Evolutionary conservation across 2,888 invertebrate species (phyloP), one percentile per base, ranked within the genome.

Genomic region (Sceliomorpha sp.): DNA sequence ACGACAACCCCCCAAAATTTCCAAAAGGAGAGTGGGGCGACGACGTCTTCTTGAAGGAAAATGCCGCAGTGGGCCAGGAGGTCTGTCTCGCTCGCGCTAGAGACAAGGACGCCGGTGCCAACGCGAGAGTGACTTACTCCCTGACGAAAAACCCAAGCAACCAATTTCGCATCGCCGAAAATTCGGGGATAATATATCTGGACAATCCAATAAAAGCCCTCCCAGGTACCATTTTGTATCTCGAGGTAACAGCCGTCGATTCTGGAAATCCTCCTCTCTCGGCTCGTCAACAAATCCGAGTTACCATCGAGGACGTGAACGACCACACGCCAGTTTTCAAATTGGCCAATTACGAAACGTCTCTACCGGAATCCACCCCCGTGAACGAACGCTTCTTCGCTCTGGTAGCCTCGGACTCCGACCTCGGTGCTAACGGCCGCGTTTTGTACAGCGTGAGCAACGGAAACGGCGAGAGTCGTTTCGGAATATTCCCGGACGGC

Each of bases 401-500:
- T 10, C 91, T 99, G 27, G 93, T 94, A 9, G 98, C 98, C 1
- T 93, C 94, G 4, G 98, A 98, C 84, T 93, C 93, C 8, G 98
- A 98, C 89, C 90, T 96, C 34, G 96, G 95, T 0, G 88, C 89
- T 0, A 98, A 96, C 87, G 95, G 96, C 0, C 90, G 92, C 68
- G 92, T 97, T 48, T 92, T 93, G 0, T 97, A 97, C 87, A 91
- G 92, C 37, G 96, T 98, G 44, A 92, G 92, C 0, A 95, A 96
- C 83, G 98, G 98, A 1, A 97, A 98, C 83, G 89, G 90, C 3
- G 96, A 96, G 80, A 92, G 91, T 36, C 95, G 94, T 83, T 98
- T 98, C 88, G 98, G 97, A 0, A 93, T 98, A 31, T 98, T 98
- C 84, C 98, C 98, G 0, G 97, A 98, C 89, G 98, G 98, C 0